phyloP scores from a whole-genome alignment of 2,797 vertebrate genomes.

The Epinephelus awoara region DNA sequence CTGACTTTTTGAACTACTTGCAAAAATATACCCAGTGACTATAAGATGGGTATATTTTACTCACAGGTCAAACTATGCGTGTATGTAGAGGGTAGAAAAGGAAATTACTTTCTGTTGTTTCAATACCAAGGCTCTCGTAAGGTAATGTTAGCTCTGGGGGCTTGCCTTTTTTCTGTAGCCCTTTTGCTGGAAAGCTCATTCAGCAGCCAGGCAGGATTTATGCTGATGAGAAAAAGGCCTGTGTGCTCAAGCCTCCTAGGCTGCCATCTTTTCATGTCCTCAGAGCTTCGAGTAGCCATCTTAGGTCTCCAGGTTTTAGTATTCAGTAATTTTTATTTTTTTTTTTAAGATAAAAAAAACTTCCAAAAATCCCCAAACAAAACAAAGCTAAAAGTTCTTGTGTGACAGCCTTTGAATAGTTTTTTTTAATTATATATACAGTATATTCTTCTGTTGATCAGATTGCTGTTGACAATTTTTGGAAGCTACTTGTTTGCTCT shows the following conservation, averaged over 20 bases:
- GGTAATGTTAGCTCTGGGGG: conserved; percentile 66
- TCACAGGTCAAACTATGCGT: conserved; percentile 53
- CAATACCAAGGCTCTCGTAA: conserved; percentile 49
- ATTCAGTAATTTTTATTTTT: not conserved
- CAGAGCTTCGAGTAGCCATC: conserved; percentile 41
- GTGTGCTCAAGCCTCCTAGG: conserved; percentile 33
- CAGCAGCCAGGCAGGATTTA: conserved; percentile 71
- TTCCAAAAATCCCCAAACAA: not conserved
- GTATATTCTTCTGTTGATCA: conserved; percentile 25
- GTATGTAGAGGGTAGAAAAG: conserved; percentile 42
- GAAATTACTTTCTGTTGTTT: conserved; percentile 67
- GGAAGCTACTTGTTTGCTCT: conserved; percentile 31
- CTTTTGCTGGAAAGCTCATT: conserved; percentile 61
- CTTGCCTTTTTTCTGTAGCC: conserved; percentile 44
- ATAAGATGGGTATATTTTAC: conserved; percentile 44
- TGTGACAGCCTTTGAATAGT: not conserved
- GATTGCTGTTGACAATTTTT: conserved; percentile 34
- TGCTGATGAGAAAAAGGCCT: conserved; percentile 77
- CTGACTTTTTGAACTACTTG: conserved; percentile 58
- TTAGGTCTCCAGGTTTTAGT: conserved; percentile 23
- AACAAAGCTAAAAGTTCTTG: conserved; percentile 3
- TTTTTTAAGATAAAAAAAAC: not conserved
- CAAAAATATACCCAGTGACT: conserved; percentile 54
- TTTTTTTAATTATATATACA: too few relatives aligned
- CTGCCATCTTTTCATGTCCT: conserved; percentile 49